These are phyloP conservation scores for Tetramorium alpestre DNA, from an alignment of 1,140 invertebrate genomes.

Conservation along the genomic window DNA sequence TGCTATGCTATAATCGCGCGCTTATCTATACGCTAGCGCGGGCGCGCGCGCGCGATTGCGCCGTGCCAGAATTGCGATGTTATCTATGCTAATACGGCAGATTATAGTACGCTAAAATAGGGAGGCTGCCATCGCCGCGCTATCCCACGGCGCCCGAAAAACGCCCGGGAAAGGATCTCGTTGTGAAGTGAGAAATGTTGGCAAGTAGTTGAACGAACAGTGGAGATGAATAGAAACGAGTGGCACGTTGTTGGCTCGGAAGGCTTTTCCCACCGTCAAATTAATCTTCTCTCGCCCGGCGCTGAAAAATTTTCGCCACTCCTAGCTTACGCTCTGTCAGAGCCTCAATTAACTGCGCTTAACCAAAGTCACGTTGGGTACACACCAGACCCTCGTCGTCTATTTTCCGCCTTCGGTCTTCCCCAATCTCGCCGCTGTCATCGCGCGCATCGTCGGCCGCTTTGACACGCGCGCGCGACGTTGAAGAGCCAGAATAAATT, in stretches of 20 bases:
- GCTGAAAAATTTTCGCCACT: slow-evolving; percentile 20
- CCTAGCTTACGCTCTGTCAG: neutral
- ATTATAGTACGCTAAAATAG: slow-evolving; percentile 52
- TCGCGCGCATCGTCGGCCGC: slow-evolving; percentile 12
- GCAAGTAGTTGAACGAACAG: slow-evolving; percentile 16
- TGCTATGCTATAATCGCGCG: slow-evolving; percentile 51
- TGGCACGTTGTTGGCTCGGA: neutral
- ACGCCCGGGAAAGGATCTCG: neutral
- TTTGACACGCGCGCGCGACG: slow-evolving; percentile 14
- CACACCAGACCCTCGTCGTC: slow-evolving; percentile 25
- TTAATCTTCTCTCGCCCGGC: slow-evolving; percentile 26
- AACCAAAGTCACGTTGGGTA: slow-evolving; percentile 52
- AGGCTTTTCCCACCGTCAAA: neutral
- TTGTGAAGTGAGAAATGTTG: slow-evolving; percentile 3
- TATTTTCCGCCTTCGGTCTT: slow-evolving; percentile 5
- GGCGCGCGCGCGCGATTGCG: slow-evolving; percentile 24
- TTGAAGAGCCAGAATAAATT: slow-evolving; percentile 55
- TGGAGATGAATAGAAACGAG: slow-evolving; percentile 21
- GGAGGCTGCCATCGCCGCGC: slow-evolving; percentile 23
- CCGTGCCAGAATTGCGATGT: slow-evolving; percentile 42
- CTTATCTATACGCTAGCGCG: slow-evolving; percentile 46
- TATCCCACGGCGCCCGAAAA: neutral
- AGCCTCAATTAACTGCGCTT: slow-evolving; percentile 47
- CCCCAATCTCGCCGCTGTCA: slow-evolving; percentile 13
- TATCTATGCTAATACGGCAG: slow-evolving; percentile 55